Conservation (phyloP, 2,797 vertebrate genomes). For the Chromobotia macracanthus region DNA sequence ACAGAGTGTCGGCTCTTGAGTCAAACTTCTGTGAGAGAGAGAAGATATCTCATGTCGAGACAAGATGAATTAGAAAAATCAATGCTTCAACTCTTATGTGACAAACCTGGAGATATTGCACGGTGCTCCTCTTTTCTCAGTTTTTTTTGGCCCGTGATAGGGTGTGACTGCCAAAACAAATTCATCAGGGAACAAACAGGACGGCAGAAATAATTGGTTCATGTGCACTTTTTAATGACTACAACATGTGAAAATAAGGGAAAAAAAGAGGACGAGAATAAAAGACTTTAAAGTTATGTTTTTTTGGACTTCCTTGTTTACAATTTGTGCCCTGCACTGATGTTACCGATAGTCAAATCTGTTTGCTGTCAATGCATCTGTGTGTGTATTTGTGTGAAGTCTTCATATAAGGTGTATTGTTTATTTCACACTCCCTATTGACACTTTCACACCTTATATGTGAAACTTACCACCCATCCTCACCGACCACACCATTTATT, state of each 20-base stretch:
- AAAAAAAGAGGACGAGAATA: constrained; percentile 15
- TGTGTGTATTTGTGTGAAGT: constrained; percentile 1
- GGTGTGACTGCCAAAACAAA: constrained; percentile 45
- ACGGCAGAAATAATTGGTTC: constrained; percentile 51
- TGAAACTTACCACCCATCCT: constrained; percentile 44
- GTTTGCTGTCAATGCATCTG: constrained; percentile 20
- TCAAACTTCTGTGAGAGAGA: constrained; percentile 55
- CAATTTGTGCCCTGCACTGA: constrained; percentile 10
- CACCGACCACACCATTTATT: constrained; percentile 17
- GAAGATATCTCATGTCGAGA: constrained; percentile 55
- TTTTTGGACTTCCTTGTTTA: constrained; percentile 40
- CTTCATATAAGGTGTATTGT: constrained; percentile 54
- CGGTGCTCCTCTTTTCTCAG: constrained; percentile 37
- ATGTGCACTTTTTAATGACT: constrained; percentile 52
- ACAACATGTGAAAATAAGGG: constrained; percentile 44
- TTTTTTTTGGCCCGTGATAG: constrained; percentile 43
- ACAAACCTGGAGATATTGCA: constrained; percentile 52
- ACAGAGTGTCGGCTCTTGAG: constrained; percentile 57
- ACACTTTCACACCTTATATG: constrained; percentile 59
- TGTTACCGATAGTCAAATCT: constrained; percentile 43
- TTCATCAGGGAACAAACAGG: constrained; percentile 60
- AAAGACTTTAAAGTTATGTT: constrained; percentile 26
- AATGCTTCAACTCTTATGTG: constrained; percentile 56
- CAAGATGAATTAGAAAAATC: constrained; percentile 61
- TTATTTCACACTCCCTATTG: constrained; percentile 58